Evolutionary conservation across 1,140 invertebrate species (phyloP), one percentile per base, ranked within the genome.

Genomic region (Drosophila grimshawi): DNA sequence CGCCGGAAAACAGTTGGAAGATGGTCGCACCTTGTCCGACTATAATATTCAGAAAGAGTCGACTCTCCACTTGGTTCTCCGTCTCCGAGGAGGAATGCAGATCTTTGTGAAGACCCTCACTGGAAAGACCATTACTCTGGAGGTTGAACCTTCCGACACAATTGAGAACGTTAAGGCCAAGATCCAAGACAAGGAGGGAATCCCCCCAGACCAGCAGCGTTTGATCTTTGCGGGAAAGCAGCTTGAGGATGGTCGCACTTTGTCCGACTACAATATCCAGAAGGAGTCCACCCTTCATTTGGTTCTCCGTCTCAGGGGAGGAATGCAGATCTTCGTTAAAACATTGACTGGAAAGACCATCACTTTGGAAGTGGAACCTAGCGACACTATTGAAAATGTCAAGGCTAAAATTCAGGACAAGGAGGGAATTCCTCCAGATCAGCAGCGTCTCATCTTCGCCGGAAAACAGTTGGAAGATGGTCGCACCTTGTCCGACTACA

Each of bases 281-380:
- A 97, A 19, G 19, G 19, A 19, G 2, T 19, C 19, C 2, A 19
- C 19, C 4, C 94, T 98, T 53, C 97, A 98, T 92, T 94, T 98
- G 88, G 97, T 98, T 8, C 93, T 97, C 6, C 94, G 96, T 93
- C 94, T 97, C 49, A 94, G 97, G 94, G 94, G 97, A 33, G 95
- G 96, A 94, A 98, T 99, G 95, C 96, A 94, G 92, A 96, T 96
- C 83, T 97, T 97, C 92, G 96, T 97, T 2, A 97, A 96, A 92
- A 97, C 96, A 76, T 93, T 97, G 2, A 97, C 96, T 77, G 96
- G 96, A 60, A 97, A 97, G 92, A 97, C 96, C 71, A 97, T 96
- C 90, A 97, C 96, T 60, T 94, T 96, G 39, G 96, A 96, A 96
- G 74, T 19, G 1, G 19, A 19, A 19, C 19, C 19, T 19, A 1